A percentile compares a stretch with the other conserved stretches of the same genome.
These are phyloP conservation scores for Lycophotia porphyrea DNA, from an alignment of 2,888 invertebrate species.

Conservation along the genomic window DNA sequence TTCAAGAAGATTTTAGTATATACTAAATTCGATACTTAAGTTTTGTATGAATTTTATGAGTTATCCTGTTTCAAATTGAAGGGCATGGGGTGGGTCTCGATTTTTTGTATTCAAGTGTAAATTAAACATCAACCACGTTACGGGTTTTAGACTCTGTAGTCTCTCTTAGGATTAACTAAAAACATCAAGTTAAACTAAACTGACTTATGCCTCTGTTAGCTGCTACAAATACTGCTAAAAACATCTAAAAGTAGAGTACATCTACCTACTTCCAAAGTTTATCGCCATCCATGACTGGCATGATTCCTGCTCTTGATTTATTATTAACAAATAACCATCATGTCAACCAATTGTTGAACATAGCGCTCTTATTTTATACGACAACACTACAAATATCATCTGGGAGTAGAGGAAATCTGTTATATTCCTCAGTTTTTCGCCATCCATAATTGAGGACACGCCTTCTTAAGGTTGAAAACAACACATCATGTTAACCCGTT, in stretches of 20 bases:
- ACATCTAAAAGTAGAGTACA: not conserved
- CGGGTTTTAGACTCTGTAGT: too few relatives aligned
- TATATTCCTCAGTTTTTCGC: too few relatives aligned
- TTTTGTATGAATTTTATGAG: not conserved
- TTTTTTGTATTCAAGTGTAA: not conserved
- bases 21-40: not conserved
- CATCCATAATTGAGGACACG: too few relatives aligned
- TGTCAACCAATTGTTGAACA: not conserved
- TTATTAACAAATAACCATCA: not conserved
- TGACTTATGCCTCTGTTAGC: not conserved
- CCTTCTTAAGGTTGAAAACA: not conserved
- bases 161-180: not conserved
- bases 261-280: not conserved
- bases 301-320: not conserved
- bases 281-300: not conserved
- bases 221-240: not conserved
- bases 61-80: not conserved
- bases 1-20: not conserved
- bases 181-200: not conserved
- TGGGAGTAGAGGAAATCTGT: too few relatives aligned
- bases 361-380: not conserved
- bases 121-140: not conserved
- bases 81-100: not conserved
- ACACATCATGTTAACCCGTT: not conserved
- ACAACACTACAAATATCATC: not conserved